Base-by-base conservation (phyloP, 35 echinoderm and acorn worm genomes). In the Ptychodera flava region DNA sequence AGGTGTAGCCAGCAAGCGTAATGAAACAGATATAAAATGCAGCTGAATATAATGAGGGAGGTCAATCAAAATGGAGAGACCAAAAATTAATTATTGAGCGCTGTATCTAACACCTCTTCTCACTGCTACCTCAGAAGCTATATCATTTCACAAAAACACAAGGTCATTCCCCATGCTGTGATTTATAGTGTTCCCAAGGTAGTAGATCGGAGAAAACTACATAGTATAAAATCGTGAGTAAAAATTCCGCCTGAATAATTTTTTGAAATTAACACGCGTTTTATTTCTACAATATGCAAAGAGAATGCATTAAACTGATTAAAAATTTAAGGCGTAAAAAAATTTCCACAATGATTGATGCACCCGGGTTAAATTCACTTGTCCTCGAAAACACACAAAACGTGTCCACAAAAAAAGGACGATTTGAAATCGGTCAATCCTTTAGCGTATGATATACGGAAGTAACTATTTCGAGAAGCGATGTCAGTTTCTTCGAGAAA, bases 301-400 rank as follows among this genome's bases (percentile, higher is more conserved):
- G 45, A 64, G 45, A 64, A 64, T 64, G 45, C 6, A 64, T 64
- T 22, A 64, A 64, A 64, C 45, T 64, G 45, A 64, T 64, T 64
- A 64, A 64, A 64, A 64, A 64, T 64, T 64, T 64, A 64, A 64
- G 45, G 45, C 45, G 45, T 64, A 64, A 64, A 64, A n/a, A 64
- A 64, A 64, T 64, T 64, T 64, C 45, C 45, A 64, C 45, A 22
- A 64, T 64, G 45, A 64, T 64, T 64, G 45, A 64, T 64, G 45
- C 45, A 6, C 45, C 45, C 45, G 22, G 6, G 45, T 64, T 64
- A 22, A 64, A 64, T 64, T 64, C 45, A 64, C 45, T 64, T 64
- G 45, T 64, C 45, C 45, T 64, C 45, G 45, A 64, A 64, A 64
- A 64, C 45, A 64, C 22, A 64, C 45, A 64, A 64, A 64, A 64